A percentile compares a stretch with the other conserved stretches of the same genome.
These are phyloP conservation scores for Remorina albescens DNA, from an alignment of 2,797 vertebrate species.

Conservation along the genomic window DNA sequence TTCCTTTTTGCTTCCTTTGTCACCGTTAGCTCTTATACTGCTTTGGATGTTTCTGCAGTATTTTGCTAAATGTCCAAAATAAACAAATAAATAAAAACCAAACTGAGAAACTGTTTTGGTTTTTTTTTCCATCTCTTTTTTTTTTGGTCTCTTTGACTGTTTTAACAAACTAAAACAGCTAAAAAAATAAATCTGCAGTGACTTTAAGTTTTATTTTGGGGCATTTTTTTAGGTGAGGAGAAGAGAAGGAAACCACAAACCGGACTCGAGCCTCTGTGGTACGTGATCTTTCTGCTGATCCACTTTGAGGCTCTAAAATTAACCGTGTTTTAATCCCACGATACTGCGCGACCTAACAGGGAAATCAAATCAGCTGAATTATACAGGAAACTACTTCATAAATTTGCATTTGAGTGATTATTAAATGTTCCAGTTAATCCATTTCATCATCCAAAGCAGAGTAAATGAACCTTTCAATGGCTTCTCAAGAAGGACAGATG, in stretches of 20 bases:
- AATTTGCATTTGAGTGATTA: not conserved
- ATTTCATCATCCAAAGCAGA: not conserved
- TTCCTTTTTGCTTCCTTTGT: slow-evolving; percentile 88
- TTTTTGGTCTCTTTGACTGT: slow-evolving; percentile 2
- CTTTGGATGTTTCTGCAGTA: slow-evolving; percentile 82
- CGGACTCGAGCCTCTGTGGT: too few species aligned
- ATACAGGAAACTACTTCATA: not conserved
- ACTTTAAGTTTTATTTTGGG: too few species aligned
- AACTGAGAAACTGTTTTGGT: slow-evolving; percentile 65
- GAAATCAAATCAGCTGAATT: not conserved
- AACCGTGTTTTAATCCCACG: too few species aligned
- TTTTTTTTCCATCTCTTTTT: not conserved
- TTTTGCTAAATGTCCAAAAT: slow-evolving; percentile 85
- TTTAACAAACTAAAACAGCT: not conserved
- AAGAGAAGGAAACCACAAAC: too few species aligned
- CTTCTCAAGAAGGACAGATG: not conserved
- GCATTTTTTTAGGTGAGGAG: too few species aligned
- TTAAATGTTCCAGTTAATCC: not conserved
- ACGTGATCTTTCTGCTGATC: too few species aligned
- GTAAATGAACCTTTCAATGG: slow-evolving; percentile 13
- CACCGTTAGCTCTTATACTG: slow-evolving; percentile 73
- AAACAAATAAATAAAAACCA: slow-evolving; percentile 82
- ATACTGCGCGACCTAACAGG: not conserved
- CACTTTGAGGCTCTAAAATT: too few species aligned
- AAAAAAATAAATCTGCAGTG: not conserved